Percentiles rank a stretch among this genome's conserved stretches.
These are phyloP conservation scores for Trisateles emortualis DNA, from an alignment of 2,888 invertebrate genomes.

Conservation along the genomic window DNA sequence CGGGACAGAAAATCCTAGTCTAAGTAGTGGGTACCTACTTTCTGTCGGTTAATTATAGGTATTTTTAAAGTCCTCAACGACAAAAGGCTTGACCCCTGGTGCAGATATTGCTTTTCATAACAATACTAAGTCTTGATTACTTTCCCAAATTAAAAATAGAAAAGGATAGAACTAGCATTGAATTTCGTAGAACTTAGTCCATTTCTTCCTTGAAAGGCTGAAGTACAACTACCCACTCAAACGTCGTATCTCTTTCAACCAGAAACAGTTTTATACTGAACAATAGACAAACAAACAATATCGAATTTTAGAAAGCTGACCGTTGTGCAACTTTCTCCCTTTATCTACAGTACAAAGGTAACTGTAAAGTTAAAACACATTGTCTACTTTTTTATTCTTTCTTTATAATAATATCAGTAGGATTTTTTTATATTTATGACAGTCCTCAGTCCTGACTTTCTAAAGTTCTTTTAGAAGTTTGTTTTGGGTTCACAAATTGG, in stretches of 20 bases:
- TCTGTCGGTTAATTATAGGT: too few species aligned
- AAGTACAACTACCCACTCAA: constrained; percentile 10
- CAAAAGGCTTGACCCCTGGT: too few species aligned
- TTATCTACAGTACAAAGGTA: constrained; percentile 78
- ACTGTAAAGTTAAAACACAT: constrained; percentile 71
- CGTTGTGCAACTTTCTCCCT: constrained; percentile 84
- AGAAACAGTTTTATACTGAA: constrained; percentile 57
- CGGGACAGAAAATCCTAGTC: too few species aligned
- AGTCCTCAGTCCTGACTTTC: constrained; percentile 54
- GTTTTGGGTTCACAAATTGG: constrained; percentile 54
- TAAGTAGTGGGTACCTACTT: too few species aligned
- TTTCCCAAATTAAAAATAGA: neutral
- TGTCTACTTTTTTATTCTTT: constrained; percentile 65
- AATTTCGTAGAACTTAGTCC: neutral
- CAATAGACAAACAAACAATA: constrained; percentile 71
- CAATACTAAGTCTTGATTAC: too few species aligned
- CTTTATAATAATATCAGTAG: constrained; percentile 57
- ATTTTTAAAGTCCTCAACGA: too few species aligned
- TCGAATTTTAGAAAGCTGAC: constrained; percentile 81
- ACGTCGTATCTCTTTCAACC: constrained; percentile 43
- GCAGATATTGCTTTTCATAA: too few species aligned
- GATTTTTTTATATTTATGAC: constrained; percentile 47
- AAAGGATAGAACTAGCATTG: neutral
- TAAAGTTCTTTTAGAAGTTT: constrained; percentile 55
- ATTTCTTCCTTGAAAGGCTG: neutral